These are phyloP conservation scores for Odocoileus virginianus DNA, from an alignment of 2,113 vertebrate genomes.

Conservation along the genomic window DNA sequence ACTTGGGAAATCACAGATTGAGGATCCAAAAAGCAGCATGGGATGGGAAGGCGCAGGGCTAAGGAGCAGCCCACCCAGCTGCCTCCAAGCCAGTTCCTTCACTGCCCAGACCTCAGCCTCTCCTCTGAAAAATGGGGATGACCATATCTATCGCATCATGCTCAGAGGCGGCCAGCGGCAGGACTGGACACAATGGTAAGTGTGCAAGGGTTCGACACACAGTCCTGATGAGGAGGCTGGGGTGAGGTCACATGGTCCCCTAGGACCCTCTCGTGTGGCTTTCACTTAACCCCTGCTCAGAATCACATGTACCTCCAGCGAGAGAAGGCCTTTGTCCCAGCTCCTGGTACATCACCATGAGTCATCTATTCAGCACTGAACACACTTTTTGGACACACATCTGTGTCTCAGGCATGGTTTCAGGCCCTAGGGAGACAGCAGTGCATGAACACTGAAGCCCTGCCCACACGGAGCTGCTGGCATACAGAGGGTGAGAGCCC, in stretches of 20 bases:
- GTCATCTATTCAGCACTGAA: background rate
- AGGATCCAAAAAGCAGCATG: background rate
- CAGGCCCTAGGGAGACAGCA: too few species aligned
- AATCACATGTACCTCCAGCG: background rate
- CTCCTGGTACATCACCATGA: background rate
- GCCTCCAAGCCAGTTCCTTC: background rate
- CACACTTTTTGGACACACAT: background rate
- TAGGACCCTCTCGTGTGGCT: background rate
- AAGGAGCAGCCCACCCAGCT: background rate
- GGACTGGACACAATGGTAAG: background rate
- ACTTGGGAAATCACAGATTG: background rate
- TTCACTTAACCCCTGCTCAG: background rate
- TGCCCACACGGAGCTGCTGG: background rate
- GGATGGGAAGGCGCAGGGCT: too few species aligned
- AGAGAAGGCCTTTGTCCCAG: background rate
- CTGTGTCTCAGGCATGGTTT: background rate
- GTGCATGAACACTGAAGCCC: background rate
- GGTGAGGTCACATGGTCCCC: too few species aligned
- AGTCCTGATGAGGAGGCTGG: background rate
- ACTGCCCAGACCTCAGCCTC: background rate
- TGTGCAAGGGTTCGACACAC: rapidly evolving
- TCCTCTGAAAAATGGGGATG: background rate
- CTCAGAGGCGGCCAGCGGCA: background rate
- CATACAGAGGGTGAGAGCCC: background rate
- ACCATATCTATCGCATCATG: background rate